Conservation (phyloP, 2,113 vertebrate species). For the Ariopsis seemanni region DNA sequence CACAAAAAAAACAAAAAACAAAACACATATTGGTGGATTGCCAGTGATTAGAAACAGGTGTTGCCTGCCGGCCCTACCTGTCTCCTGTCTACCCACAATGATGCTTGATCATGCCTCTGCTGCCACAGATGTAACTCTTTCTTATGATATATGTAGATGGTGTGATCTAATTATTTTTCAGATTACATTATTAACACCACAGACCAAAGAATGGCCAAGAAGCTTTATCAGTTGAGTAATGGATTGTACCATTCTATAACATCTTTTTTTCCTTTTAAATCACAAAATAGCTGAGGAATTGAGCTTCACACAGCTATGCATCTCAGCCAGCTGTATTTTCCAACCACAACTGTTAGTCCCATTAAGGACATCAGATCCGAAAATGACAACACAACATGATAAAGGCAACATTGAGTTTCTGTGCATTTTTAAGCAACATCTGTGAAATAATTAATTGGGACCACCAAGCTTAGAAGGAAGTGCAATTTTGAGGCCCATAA, state of each 20-base stretch:
- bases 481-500: conserved; percentile 40
- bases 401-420: conserved; percentile 25
- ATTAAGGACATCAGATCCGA: not conserved
- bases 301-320: conserved; percentile 24
- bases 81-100: too few relatives aligned
- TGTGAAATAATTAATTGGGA: conserved; percentile 65
- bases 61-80: too few relatives aligned
- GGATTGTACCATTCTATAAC: not conserved
- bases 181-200: not conserved
- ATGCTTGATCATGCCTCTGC: too few relatives aligned
- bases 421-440: conserved; percentile 53
- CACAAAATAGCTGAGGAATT: conserved; percentile 15
- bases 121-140: not conserved
- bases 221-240: conserved; percentile 1
- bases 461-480: conserved; percentile 64
- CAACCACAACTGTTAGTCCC: conserved; percentile 7
- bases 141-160: not conserved
- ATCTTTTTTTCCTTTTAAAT: conserved; percentile 32
- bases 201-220: not conserved
- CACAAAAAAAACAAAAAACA: too few relatives aligned
- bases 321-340: conserved; percentile 26
- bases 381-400: conserved; percentile 43
- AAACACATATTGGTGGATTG: too few relatives aligned
- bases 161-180: not conserved
- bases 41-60: too few relatives aligned